These are phyloP conservation scores for Dinomys branickii DNA, from an alignment of 2,113 vertebrate genomes.

Conservation along the genomic window DNA sequence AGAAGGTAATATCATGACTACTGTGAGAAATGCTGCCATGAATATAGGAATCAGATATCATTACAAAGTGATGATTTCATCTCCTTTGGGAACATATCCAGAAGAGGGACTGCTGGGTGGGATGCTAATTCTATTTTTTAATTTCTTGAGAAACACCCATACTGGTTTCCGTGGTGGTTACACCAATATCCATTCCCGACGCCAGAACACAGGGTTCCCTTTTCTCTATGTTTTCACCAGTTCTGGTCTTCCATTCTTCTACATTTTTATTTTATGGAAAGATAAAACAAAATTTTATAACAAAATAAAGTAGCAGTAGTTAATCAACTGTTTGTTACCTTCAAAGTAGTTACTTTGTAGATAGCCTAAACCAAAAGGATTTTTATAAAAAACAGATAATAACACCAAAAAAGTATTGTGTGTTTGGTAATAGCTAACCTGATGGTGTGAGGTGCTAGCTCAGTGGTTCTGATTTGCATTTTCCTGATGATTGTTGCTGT, in stretches of 20 bases:
- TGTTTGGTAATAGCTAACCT: not conserved
- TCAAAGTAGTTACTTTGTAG: not conserved
- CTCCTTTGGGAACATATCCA: not conserved
- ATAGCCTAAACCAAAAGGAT: not conserved
- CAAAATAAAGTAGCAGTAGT: not conserved
- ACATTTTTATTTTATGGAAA: not conserved
- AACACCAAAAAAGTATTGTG: not conserved
- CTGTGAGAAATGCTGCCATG: not conserved
- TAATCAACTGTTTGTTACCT: not conserved
- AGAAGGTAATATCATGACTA: not conserved
- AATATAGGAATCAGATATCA: not conserved
- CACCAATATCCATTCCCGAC: not conserved
- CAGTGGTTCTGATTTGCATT: not conserved
- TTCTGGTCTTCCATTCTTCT: not conserved
- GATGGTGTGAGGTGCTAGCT: not conserved
- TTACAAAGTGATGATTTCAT: not conserved
- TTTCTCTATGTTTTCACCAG: not conserved
- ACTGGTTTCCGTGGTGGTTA: not conserved
- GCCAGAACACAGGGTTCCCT: not conserved
- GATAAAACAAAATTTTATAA: not conserved
- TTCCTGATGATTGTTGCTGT: not conserved
- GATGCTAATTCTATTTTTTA: not conserved
- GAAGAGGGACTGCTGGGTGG: not conserved
- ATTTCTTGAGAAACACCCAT: not conserved
- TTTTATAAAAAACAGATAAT: not conserved